Conservation (phyloP, 2,113 vertebrate genomes). For the Terrapene triunguis region DNA sequence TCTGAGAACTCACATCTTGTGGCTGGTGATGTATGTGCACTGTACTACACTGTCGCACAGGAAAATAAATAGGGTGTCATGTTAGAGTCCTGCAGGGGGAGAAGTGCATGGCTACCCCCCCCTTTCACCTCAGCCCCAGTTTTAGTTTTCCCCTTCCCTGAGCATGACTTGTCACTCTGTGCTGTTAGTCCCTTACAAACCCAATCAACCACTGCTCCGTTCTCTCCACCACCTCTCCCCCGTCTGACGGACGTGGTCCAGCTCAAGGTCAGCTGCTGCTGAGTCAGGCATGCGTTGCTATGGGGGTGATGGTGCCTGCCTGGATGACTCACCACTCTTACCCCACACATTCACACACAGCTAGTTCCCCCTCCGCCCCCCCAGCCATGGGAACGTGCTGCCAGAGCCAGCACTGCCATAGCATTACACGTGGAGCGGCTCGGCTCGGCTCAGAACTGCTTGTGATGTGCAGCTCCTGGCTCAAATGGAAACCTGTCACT, state of each 20-base stretch:
- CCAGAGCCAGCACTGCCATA: not conserved
- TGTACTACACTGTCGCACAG: not conserved
- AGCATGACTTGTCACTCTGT: not conserved
- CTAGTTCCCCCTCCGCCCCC: not conserved
- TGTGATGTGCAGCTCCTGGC: not conserved
- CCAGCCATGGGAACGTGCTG: accelerated
- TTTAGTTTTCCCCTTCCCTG: not conserved
- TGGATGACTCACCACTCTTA: not conserved
- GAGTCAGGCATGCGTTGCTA: not conserved
- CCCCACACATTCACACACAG: accelerated
- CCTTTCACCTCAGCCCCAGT: constrained; percentile 1
- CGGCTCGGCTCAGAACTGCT: accelerated
- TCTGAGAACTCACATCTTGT: constrained; percentile 34
- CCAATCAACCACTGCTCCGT: not conserved
- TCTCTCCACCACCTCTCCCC: not conserved
- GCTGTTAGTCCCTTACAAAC: not conserved
- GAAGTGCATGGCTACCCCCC: not conserved
- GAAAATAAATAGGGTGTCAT: constrained; percentile 60
- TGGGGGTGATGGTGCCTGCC: not conserved
- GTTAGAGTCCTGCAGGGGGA: not conserved
- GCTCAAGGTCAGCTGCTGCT: not conserved
- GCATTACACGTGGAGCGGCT: not conserved
- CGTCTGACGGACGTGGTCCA: not conserved
- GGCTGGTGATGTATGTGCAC: constrained; percentile 31
- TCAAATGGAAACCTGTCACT: not conserved